phyloP scores from a whole-genome alignment of 2,888 invertebrate genomes.

The Drosophila paramelanica region DNA sequence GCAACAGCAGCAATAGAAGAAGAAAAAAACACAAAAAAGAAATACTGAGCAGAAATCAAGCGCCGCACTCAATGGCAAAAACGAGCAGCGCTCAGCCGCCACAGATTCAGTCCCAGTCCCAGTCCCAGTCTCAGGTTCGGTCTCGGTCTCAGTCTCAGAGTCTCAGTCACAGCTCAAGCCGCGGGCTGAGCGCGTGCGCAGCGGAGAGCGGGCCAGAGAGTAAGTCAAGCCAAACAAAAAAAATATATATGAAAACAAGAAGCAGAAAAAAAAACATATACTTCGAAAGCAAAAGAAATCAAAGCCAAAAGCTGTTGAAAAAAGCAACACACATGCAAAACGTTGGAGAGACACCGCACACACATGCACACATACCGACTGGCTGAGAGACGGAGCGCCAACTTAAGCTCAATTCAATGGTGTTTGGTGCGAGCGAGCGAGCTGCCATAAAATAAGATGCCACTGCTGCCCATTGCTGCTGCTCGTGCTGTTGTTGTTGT shows the following conservation, averaged over 20 bases:
- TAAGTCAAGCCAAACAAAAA: conserved; percentile 37
- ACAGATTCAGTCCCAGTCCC: conserved; percentile 36
- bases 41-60: conserved; percentile 60
- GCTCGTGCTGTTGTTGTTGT: conserved; percentile 20
- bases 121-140: conserved; percentile 6
- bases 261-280: conserved; percentile 40
- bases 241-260: conserved; percentile 32
- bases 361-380: conserved; percentile 30
- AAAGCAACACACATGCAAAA: conserved; percentile 32
- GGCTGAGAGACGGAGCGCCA: conserved; percentile 57
- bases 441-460: conserved; percentile 61
- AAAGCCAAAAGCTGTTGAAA: conserved; percentile 70
- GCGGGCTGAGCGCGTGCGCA: conserved; percentile 57
- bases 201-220: conserved; percentile 53
- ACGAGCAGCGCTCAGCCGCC: conserved; percentile 42
- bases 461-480: conserved; percentile 39
- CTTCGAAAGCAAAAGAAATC: conserved; percentile 69
- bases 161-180: conserved; percentile 41
- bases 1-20: conserved; percentile 30
- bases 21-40: conserved; percentile 13
- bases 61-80: conserved; percentile 64
- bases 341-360: conserved; percentile 36
- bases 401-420: conserved; percentile 76
- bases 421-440: conserved; percentile 74
- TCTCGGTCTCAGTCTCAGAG: conserved; percentile 33